phyloP scores from a whole-genome alignment of 2,888 invertebrate species.

The Acronicta aceris region DNA sequence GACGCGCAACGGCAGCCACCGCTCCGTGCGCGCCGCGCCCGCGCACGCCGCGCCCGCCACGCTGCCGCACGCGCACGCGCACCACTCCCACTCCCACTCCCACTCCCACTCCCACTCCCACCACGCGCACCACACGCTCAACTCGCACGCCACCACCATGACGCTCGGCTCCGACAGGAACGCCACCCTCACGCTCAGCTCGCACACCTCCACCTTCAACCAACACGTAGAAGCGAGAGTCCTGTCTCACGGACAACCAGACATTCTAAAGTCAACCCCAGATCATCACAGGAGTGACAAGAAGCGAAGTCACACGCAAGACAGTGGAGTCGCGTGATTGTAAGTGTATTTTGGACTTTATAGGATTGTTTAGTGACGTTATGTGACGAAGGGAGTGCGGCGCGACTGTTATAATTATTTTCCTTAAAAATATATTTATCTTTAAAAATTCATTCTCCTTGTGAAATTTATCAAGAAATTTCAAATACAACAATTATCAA shows the following conservation, averaged over 20 bases:
- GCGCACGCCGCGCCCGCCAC: slow-evolving; percentile 86
- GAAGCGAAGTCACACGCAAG: slow-evolving; percentile 80
- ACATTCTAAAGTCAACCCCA: slow-evolving; percentile 95
- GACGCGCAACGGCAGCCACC: slow-evolving; percentile 92
- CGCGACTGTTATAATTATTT: slow-evolving; percentile 32
- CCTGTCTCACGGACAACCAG: slow-evolving; percentile 91
- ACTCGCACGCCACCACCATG: slow-evolving; percentile 88
- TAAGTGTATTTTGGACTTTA: slow-evolving; percentile 29
- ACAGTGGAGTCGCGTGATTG: slow-evolving; percentile 84
- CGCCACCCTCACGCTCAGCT: slow-evolving; percentile 77
- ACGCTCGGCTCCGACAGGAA: slow-evolving; percentile 81
- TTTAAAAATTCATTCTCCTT: too few species aligned
- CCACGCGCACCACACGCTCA: slow-evolving; percentile 83
- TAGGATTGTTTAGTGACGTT: slow-evolving; percentile 44
- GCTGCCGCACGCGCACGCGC: slow-evolving; percentile 74
- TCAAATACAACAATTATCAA: too few species aligned
- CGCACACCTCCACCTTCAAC: slow-evolving; percentile 78
- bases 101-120: slow-evolving; percentile 84
- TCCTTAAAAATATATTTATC: not conserved
- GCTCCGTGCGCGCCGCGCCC: slow-evolving; percentile 85
- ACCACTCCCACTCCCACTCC: slow-evolving; percentile 75
- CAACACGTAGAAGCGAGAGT: slow-evolving; percentile 70
- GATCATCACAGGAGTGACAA: slow-evolving; percentile 91
- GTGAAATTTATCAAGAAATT: too few species aligned
- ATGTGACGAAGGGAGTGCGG: slow-evolving; percentile 14